These are phyloP conservation scores for Periophthalmus magnuspinnatus DNA, from an alignment of 2,797 vertebrate species.

Conservation along the genomic window DNA sequence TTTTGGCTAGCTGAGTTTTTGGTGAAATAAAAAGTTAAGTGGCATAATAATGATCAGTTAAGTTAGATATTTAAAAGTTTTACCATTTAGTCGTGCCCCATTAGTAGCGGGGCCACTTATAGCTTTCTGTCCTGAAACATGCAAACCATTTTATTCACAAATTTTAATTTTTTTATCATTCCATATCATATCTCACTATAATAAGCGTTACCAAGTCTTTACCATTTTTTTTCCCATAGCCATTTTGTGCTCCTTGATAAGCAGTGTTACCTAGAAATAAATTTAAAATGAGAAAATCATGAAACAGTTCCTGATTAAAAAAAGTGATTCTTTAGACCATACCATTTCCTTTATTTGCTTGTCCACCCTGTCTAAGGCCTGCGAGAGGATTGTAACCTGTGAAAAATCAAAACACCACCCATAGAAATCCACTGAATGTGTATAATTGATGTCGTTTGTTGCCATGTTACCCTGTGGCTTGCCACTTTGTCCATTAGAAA, in stretches of 20 bases:
- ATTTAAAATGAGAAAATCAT: background rate
- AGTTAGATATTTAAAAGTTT: constrained; percentile 2
- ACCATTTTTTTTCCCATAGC: constrained; percentile 40
- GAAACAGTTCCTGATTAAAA: background rate
- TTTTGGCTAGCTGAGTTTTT: background rate
- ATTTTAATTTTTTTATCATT: background rate
- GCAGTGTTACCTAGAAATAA: constrained; percentile 22
- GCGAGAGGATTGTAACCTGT: constrained; percentile 43
- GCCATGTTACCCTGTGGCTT: constrained; percentile 35
- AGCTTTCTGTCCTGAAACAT: constrained; percentile 46
- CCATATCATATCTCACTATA: background rate
- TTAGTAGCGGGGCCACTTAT: constrained; percentile 25
- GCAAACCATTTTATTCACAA: constrained; percentile 3
- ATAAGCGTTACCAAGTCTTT: background rate
- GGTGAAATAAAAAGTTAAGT: background rate
- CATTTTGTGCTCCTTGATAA: constrained; percentile 26
- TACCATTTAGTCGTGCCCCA: constrained; percentile 44
- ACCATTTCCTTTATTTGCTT: constrained; percentile 54
- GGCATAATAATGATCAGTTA: background rate
- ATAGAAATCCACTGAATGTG: background rate
- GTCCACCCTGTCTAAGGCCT: constrained; percentile 33
- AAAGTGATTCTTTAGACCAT: background rate
- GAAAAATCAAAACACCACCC: background rate
- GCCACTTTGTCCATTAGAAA: constrained; percentile 35
- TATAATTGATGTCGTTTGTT: no score